Evolutionary conservation across 2,113 vertebrate genomes (phyloP), one percentile per base, ranked within the genome.

Genomic region (Phyllopteryx taeniolatus): DNA sequence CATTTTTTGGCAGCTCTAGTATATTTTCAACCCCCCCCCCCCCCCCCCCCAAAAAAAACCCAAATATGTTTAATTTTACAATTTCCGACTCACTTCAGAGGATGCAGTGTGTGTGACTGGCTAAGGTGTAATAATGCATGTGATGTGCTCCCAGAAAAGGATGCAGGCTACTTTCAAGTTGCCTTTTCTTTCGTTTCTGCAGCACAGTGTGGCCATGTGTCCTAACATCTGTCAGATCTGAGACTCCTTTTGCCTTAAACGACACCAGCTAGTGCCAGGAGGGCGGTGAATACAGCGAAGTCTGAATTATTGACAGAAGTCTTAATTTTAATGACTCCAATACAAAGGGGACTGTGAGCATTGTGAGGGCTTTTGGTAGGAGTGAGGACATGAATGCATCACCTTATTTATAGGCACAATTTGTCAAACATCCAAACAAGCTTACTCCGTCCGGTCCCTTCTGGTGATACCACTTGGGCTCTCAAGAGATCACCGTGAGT

Each of bases 291-390:
- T 54, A 72, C 65, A 61, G 79, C 75, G 64, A 82, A 74, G 73
- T 79, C 44, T 90, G 66, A 87, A 91, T 90, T 83, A 90, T 85
- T 88, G 80, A 89, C 51, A 19, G 67, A 85, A 83, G 79, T 85
- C 70, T 88, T 82, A 70, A 81, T 83, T 90, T 84, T 84, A 87
- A 88, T 87, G 82, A 83, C 76, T 82, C 67, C 76, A 74, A 76
- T 82, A 81, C 79, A 65, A 71, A 71, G 51, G 75, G 80, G 82
- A 77, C 67, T 77, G 76, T 42, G 61, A 56, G 71, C 62, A 72
- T 83, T 82, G 79, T 78, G 63, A 53, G 75, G 76, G 73, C 54
- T 78, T 81, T 88, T 60, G 83, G 17, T 79, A 68, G 68, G 66
- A 76, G 70, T 63, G 74, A 79, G 63, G 43, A 76, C 51, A 73